Evolutionary conservation across 2,113 vertebrate genomes (phyloP).

Genomic region (Muntiacus reevesi): DNA sequence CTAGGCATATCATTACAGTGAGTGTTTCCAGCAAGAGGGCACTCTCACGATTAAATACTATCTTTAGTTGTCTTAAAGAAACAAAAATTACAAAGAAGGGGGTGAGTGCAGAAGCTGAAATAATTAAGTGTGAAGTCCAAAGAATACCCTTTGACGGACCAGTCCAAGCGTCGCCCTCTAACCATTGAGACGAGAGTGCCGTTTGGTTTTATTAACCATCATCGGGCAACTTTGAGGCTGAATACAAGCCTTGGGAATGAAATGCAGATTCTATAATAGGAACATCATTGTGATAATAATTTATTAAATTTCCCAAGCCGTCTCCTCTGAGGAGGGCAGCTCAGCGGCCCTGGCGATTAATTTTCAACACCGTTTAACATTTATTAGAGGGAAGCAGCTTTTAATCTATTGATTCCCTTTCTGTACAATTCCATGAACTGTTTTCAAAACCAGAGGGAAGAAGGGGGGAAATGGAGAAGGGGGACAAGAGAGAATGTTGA

Average conservation of each 20-base stretch:
- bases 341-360: constrained; percentile 59
- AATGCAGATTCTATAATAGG: constrained; percentile 70
- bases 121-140: constrained; percentile 69
- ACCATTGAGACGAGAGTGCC: background rate
- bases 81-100: constrained; percentile 71
- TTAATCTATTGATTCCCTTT: constrained; percentile 51
- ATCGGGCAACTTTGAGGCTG: constrained; percentile 6
- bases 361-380: constrained; percentile 72
- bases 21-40: constrained; percentile 70
- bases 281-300: constrained; percentile 72
- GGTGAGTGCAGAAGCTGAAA: constrained; percentile 51
- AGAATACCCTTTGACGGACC: constrained; percentile 6
- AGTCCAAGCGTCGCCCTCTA: background rate
- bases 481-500: background rate
- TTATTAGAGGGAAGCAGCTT: constrained; percentile 65
- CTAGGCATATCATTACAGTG: constrained; percentile 83
- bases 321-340: constrained; percentile 62
- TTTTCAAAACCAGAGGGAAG: background rate
- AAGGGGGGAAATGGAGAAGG: fast-evolving
- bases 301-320: constrained; percentile 69
- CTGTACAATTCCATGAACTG: background rate
- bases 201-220: constrained; percentile 51
- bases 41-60: constrained; percentile 73
- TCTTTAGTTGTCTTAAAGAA: constrained; percentile 79
- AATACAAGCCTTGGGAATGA: constrained; percentile 39